phyloP scores from a whole-genome alignment of 2,797 vertebrate genomes.

The Pipistrellus pygmaeus region DNA sequence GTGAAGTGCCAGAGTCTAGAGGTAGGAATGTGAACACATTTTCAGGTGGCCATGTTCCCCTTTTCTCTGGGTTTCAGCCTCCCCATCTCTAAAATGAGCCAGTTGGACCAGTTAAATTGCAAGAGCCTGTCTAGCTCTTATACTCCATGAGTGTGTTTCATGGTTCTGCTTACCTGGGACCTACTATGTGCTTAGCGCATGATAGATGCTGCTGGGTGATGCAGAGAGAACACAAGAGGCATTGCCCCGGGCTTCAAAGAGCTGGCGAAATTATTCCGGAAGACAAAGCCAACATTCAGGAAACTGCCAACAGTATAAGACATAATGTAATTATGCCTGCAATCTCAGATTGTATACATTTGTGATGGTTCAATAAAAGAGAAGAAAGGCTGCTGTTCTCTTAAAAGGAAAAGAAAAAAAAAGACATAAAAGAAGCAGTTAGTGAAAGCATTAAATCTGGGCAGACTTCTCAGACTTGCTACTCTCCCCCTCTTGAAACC shows the following conservation, averaged over 20 bases:
- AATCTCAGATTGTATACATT: slow-evolving; percentile 37
- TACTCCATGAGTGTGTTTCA: not conserved
- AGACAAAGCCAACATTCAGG: not conserved
- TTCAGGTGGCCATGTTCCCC: not conserved
- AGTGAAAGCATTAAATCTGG: slow-evolving; percentile 3
- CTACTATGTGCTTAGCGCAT: not conserved
- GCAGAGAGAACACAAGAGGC: not conserved
- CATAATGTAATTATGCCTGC: slow-evolving; percentile 4
- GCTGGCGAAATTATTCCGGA: not conserved
- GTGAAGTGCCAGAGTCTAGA: not conserved
- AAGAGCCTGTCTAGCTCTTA: not conserved
- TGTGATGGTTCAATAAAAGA: slow-evolving; percentile 46
- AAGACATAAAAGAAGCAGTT: not conserved
- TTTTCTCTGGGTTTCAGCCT: slow-evolving; percentile 8
- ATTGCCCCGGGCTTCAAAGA: not conserved
- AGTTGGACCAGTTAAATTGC: not conserved
- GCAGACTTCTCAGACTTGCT: not conserved
- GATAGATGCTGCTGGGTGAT: not conserved
- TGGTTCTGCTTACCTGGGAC: not conserved
- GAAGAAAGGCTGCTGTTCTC: not conserved
- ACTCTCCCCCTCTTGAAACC: not conserved
- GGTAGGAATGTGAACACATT: not conserved
- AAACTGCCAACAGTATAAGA: not conserved
- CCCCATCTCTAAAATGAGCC: not conserved
- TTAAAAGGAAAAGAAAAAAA: not conserved